Conservation (phyloP, 1,140 invertebrate genomes). For the Bombus balteatus region DNA sequence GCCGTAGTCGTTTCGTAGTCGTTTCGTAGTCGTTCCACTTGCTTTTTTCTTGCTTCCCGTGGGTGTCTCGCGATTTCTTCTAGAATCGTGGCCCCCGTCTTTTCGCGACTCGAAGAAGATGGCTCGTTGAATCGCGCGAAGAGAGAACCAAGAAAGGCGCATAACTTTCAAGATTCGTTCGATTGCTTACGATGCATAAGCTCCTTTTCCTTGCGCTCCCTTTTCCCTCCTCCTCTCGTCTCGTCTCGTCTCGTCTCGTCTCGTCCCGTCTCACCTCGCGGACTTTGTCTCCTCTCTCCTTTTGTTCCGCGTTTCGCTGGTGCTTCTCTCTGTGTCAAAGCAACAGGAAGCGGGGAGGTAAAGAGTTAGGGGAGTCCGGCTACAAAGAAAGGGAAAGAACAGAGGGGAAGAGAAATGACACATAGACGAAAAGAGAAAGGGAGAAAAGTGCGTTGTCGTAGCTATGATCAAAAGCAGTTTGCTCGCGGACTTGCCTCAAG, state of each 20-base stretch:
- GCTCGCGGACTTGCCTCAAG: constrained; percentile 69
- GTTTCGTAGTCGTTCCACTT: background rate
- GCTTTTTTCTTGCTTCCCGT: background rate
- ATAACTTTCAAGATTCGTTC: constrained; percentile 23
- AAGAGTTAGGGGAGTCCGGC: constrained; percentile 51
- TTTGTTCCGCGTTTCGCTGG: constrained; percentile 25
- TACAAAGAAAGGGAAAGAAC: constrained; percentile 38
- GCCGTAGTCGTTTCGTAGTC: background rate
- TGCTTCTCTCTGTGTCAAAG: constrained; percentile 36
- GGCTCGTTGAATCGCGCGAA: background rate
- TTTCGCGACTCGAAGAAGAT: background rate
- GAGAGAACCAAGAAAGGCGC: background rate
- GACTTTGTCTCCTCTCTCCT: constrained; percentile 16
- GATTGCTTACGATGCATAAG: constrained; percentile 23
- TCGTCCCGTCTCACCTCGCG: background rate
- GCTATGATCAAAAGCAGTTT: constrained; percentile 76
- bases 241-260: background rate
- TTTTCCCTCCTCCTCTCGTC: constrained; percentile 14
- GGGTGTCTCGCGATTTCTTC: background rate
- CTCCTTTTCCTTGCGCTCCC: constrained; percentile 27
- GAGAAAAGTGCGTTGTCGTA: constrained; percentile 63
- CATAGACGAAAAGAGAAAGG: constrained; percentile 50
- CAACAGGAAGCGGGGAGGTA: constrained; percentile 15
- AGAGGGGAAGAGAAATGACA: constrained; percentile 47
- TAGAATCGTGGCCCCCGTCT: background rate